Evolutionary conservation across 2,797 vertebrate species (phyloP).

Genomic region (Trachops cirrhosus): DNA sequence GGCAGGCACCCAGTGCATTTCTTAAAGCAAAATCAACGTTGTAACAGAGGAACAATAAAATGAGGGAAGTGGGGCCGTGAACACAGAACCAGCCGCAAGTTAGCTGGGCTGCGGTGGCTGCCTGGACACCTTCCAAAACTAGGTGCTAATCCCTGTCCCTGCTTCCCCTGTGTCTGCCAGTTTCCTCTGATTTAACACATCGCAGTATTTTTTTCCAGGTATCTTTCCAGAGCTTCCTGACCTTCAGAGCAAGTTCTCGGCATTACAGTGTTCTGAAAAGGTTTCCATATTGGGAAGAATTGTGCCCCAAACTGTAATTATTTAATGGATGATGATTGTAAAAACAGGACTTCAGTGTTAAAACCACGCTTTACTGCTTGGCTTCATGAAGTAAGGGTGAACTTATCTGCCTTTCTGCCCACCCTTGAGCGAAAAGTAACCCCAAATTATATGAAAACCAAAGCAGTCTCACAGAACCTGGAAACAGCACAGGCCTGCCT

Average conservation of each 20-base stretch:
- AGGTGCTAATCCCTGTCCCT: not conserved
- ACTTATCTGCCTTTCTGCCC: not conserved
- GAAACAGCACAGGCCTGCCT: not conserved
- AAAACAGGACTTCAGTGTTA: slow-evolving; percentile 17
- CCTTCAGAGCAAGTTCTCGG: slow-evolving; percentile 10
- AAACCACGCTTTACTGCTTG: slow-evolving; percentile 14
- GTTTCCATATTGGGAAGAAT: slow-evolving; percentile 15
- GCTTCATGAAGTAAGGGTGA: not conserved
- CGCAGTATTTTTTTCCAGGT: not conserved
- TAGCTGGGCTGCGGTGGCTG: not conserved
- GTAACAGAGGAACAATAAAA: slow-evolving; percentile 21
- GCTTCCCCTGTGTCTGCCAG: not conserved
- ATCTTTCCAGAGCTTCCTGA: not conserved
- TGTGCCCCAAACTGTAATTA: slow-evolving; percentile 1
- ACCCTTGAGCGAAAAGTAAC: not conserved
- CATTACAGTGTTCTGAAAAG: not conserved
- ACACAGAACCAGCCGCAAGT: not conserved
- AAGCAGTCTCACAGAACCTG: not conserved
- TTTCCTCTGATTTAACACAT: not conserved
- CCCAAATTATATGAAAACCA: not conserved
- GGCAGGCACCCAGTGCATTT: not conserved
- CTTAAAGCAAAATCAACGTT: slow-evolving; percentile 37
- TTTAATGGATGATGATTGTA: not conserved
- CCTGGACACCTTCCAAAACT: slow-evolving; percentile 17
- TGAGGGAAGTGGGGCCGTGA: not conserved